phyloP scores from a whole-genome alignment of 2,888 invertebrate genomes.

The Andricus curvator region DNA sequence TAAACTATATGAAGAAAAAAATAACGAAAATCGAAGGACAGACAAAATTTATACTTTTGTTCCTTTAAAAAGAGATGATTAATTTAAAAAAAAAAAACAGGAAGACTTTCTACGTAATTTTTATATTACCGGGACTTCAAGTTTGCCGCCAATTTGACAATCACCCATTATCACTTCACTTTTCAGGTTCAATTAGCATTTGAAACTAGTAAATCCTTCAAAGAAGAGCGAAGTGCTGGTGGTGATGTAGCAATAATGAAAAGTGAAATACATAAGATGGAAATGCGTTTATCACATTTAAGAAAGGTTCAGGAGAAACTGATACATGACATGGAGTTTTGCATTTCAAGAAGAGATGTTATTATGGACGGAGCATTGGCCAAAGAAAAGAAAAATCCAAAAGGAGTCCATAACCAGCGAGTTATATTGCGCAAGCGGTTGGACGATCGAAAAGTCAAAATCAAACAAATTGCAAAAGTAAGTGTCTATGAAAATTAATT shows the following conservation, averaged over 20 bases:
- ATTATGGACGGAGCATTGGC: conserved; percentile 82
- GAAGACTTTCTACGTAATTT: too few species aligned
- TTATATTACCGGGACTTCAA: too few species aligned
- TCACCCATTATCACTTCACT: conserved; percentile 29
- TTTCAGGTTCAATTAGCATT: conserved; percentile 81
- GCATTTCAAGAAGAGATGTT: conserved; percentile 83
- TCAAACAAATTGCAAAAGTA: conserved; percentile 80
- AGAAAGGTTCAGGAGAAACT: conserved; percentile 82
- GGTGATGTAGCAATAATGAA: conserved; percentile 89
- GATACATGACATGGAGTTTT: conserved; percentile 83
- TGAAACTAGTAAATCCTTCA: conserved; percentile 85
- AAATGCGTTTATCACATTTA: conserved; percentile 81
- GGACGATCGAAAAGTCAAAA: conserved; percentile 81
- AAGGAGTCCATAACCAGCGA: conserved; percentile 78
- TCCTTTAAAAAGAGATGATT: too few species aligned
- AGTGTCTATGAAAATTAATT: neutral
- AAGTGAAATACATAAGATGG: conserved; percentile 91
- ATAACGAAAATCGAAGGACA: too few species aligned
- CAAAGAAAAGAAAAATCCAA: conserved; percentile 79
- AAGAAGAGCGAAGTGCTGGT: conserved; percentile 82
- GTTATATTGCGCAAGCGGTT: conserved; percentile 81
- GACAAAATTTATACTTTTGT: too few species aligned
- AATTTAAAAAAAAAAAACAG: too few species aligned
- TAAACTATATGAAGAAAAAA: too few species aligned
- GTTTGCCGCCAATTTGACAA: too few species aligned